Base-by-base conservation (phyloP, 2,113 vertebrate genomes). In the Balaeniceps rex region DNA sequence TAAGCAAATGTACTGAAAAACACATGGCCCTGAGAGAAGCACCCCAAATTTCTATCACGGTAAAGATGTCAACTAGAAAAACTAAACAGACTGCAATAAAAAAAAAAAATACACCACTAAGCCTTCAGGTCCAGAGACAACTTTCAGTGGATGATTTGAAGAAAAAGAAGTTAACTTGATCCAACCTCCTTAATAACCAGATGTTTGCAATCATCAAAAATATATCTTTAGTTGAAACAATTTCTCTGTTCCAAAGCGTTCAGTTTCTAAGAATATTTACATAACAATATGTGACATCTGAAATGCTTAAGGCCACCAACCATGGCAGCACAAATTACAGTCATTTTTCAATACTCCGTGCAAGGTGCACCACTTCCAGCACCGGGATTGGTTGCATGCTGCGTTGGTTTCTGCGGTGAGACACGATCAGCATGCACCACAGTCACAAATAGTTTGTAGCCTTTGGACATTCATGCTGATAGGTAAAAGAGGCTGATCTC, bases 261-360 rank as follows among this genome's bases (percentile, higher is more conserved):
- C 98, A 61, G 57, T 97, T 96, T 97, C 97, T 81, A 83, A 93
- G 88, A 97, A 96, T 97, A 98, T 98, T 98, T 98, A 97, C 98
- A 98, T 98, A 98, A 98, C 98, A 98, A 97, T 95, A 98, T 97
- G 98, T 97, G 98, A 98, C 98, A 97, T 87, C 96, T 96, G 97
- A 96, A 96, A 98, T 88, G 98, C 98, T 98, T 94, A 97, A 98
- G 98, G 98, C 98, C 98, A 98, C 97, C 98, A 96, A 98, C 97
- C 98, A 97, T 97, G 98, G 98, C 98, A 98, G 97, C 88, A 97
- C 97, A 98, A 98, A 98, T 98, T 96, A 98, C 97, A 98, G 97
- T 98, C 97, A 98, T 98, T 98, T 99, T 97, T 98, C 98, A 99
- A 93, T 64, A 84, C 82, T 93, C 93, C 31, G 97, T 95, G 98